Conservation (phyloP, 1,140 invertebrate species). For the Aphelinus certus region DNA sequence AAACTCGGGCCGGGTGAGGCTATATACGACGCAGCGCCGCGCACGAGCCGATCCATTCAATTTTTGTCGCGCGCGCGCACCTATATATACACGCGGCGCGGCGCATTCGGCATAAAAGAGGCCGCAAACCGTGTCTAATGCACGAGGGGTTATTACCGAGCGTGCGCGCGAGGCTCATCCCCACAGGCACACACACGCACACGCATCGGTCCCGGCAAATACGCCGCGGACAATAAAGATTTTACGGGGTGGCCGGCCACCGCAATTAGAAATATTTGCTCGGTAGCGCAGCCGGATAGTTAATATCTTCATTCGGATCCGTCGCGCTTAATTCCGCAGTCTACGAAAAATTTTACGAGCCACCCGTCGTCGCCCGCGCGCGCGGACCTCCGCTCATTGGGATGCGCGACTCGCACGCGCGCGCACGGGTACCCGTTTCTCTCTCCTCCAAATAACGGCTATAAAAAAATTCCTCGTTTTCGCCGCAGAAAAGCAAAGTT, state of each 20-base stretch:
- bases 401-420: conserved; percentile 14
- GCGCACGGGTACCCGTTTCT: too few relatives aligned
- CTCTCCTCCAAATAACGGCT: conserved; percentile 23
- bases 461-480: conserved; percentile 30
- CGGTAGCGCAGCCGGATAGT: conserved; percentile 37
- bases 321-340: conserved; percentile 27
- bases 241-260: conserved; percentile 50
- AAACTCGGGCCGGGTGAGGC: too few relatives aligned
- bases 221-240: conserved; percentile 49
- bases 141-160: neutral
- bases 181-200: neutral
- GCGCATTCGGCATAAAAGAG: neutral
- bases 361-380: conserved; percentile 12
- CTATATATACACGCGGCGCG: neutral
- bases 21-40: too few relatives aligned
- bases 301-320: conserved; percentile 53
- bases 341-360: conserved; percentile 48
- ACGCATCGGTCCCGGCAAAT: neutral
- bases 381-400: conserved; percentile 13
- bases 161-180: neutral
- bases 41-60: neutral
- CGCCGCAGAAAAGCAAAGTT: neutral
- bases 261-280: conserved; percentile 58
- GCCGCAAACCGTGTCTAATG: conserved; percentile 13
- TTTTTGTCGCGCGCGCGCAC: conserved; percentile 12